A percentile compares a stretch with the other conserved stretches of the same genome.
Evolutionary conservation across 2,888 invertebrate species (phyloP).

Genomic region (Argynnis bischoffii): DNA sequence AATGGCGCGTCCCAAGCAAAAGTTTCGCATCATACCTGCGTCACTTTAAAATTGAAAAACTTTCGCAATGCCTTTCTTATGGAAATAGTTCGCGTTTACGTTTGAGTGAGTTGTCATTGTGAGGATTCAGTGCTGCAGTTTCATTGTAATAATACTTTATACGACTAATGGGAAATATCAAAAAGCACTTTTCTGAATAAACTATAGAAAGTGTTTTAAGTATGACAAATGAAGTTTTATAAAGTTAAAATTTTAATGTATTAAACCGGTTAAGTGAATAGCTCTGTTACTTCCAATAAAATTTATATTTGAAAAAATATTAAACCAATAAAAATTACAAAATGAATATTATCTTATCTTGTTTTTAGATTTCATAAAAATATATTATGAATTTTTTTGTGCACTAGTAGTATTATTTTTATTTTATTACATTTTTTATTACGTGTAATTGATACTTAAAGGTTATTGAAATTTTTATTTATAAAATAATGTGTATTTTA

Average conservation of each 20-base stretch:
- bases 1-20: constrained; percentile 66
- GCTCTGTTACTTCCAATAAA: too few relatives aligned
- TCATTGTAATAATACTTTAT: constrained; percentile 62
- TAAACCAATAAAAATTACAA: too few relatives aligned
- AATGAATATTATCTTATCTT: too few relatives aligned
- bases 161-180: constrained; percentile 37
- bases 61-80: constrained; percentile 80
- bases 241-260: neutral
- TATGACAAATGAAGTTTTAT: constrained; percentile 4
- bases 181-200: constrained; percentile 26
- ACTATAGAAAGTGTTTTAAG: constrained; percentile 13
- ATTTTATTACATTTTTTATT: neutral
- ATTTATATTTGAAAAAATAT: too few relatives aligned
- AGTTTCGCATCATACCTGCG: constrained; percentile 80
- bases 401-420: too few relatives aligned
- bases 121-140: constrained; percentile 68
- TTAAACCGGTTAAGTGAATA: neutral
- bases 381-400: too few relatives aligned
- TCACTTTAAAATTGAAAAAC: constrained; percentile 82
- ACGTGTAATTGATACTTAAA: neutral
- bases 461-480: constrained; percentile 13
- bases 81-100: constrained; percentile 79
- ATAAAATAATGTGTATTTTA: constrained; percentile 31
- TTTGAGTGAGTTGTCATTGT: constrained; percentile 80
- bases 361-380: too few relatives aligned